Conservation (phyloP, 2,888 invertebrate genomes). For the Heliothis peltigera region DNA sequence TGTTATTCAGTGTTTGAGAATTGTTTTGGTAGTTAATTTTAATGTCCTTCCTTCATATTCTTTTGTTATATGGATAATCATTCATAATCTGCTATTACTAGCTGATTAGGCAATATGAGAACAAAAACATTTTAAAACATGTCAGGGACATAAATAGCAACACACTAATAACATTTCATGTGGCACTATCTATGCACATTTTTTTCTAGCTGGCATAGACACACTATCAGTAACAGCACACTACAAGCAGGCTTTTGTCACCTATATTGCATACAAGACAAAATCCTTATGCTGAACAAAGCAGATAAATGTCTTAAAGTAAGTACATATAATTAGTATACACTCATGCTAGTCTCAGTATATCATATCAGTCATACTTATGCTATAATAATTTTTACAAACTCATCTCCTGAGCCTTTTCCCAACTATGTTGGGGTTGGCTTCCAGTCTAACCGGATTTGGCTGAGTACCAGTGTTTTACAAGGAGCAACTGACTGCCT, state of each 20-base stretch:
- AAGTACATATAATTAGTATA: no score
- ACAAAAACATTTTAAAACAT: neutral
- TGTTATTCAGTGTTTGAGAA: neutral
- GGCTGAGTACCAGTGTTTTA: no score
- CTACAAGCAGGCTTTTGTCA: slow-evolving; percentile 5
- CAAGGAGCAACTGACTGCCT: no score
- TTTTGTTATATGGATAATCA: neutral
- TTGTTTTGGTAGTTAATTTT: neutral
- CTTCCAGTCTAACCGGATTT: no score
- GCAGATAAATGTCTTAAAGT: neutral
- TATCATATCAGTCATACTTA: no score
- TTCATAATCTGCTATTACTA: neutral
- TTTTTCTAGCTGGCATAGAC: neutral
- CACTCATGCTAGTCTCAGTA: no score
- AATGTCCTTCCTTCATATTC: neutral
- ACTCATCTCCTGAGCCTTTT: no score
- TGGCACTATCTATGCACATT: slow-evolving; percentile 3
- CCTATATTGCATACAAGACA: slow-evolving; percentile 1
- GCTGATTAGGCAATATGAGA: neutral
- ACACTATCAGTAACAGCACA: slow-evolving; percentile 14
- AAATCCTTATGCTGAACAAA: slow-evolving; percentile 6
- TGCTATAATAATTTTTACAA: no score
- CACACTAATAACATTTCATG: neutral
- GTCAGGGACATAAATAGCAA: slow-evolving; percentile 10
- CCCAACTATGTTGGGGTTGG: no score